Evolutionary conservation across 2,888 invertebrate genomes (phyloP).

Genomic region (Stegana nigrithorax): DNA sequence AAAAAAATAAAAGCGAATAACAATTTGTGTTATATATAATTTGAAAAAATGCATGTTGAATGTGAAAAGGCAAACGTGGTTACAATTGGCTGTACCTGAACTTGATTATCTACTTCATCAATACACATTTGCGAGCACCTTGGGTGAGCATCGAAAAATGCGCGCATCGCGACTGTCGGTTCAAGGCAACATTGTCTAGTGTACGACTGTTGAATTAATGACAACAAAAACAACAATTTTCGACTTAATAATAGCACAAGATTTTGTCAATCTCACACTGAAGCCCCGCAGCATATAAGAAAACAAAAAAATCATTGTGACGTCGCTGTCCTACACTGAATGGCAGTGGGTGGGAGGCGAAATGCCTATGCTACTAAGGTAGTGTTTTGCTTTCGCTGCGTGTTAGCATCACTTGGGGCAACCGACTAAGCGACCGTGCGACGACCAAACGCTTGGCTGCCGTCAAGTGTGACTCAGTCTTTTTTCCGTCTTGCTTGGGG

Average conservation of each 20-base stretch:
- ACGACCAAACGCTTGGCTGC: conserved; percentile 3
- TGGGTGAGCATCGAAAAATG: not conserved
- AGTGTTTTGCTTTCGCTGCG: conserved; percentile 22
- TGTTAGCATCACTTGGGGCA: conserved; percentile 40
- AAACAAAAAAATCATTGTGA: no score
- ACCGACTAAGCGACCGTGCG: conserved; percentile 23
- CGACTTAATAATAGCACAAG: conserved; percentile 9
- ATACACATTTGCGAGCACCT: not conserved
- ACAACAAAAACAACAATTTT: no score
- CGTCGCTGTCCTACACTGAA: no score
- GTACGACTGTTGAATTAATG: not conserved
- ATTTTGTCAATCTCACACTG: no score
- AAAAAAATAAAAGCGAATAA: not conserved
- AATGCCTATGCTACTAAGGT: not conserved
- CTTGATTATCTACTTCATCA: not conserved
- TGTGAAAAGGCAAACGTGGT: no score
- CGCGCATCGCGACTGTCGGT: no score
- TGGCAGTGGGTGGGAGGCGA: conserved; percentile 42
- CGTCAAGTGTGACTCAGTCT: conserved; percentile 15
- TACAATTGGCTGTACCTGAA: not conserved
- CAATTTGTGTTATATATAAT: no score
- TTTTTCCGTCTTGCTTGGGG: no score
- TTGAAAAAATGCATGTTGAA: no score
- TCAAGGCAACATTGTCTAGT: conserved; percentile 8
- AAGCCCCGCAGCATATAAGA: no score